A percentile compares a stretch with the other conserved stretches of the same genome.
phyloP scores from a whole-genome alignment of 2,888 invertebrate species.

The Hirtodrosophila trivittata region DNA sequence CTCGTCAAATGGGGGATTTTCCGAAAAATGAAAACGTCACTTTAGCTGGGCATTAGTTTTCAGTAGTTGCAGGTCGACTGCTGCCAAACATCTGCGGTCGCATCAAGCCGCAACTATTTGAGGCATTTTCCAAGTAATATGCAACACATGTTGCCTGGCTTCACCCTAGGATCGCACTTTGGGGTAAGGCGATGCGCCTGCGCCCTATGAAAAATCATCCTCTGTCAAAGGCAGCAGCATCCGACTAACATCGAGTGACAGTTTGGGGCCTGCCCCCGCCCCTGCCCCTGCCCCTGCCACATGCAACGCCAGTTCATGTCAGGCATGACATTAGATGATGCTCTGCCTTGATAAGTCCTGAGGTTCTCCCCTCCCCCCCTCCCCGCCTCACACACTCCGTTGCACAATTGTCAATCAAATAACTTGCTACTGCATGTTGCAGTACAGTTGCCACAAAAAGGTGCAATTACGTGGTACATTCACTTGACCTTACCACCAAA shows the following conservation, averaged over 20 bases:
- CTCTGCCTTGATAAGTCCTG: conserved; percentile 53
- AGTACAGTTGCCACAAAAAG: conserved; percentile 47
- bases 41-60: conserved; percentile 69
- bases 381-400: conserved; percentile 17
- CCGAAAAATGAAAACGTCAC: conserved; percentile 78
- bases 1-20: conserved; percentile 72
- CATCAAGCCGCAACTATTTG: conserved; percentile 59
- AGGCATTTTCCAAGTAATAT: conserved; percentile 79
- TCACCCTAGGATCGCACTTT: conserved; percentile 21
- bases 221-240: conserved; percentile 54
- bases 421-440: conserved; percentile 3
- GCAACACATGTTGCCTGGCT: conserved; percentile 68
- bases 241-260: conserved; percentile 66
- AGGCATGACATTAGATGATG: conserved; percentile 75
- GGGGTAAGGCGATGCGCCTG: conserved; percentile 50
- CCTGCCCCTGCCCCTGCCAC: not conserved
- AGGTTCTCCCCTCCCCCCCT: conserved; percentile 20
- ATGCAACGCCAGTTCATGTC: conserved; percentile 42
- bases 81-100: conserved; percentile 48
- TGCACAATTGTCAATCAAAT: conserved; percentile 60
- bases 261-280: conserved; percentile 12
- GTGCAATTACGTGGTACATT: not conserved
- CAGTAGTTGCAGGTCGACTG: conserved; percentile 15
- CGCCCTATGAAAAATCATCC: conserved; percentile 58
- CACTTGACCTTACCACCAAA: conserved; percentile 35